These are phyloP conservation scores for Meda fulgida DNA, from an alignment of 2,797 vertebrate species.

Conservation along the genomic window DNA sequence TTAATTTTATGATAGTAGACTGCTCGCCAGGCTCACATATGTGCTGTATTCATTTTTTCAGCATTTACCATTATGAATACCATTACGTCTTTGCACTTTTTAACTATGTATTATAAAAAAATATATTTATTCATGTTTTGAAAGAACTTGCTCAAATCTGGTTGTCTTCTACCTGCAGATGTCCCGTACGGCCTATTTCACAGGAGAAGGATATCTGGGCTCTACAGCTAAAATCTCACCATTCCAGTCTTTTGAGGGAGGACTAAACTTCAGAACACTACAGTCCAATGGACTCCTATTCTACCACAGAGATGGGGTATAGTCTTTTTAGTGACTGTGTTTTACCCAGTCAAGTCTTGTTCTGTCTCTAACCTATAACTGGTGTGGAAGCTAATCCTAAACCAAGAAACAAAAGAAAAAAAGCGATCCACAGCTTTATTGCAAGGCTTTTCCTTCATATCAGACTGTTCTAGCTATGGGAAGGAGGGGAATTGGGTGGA, in stretches of 20 bases:
- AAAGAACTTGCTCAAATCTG: neutral
- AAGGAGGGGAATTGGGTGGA: neutral
- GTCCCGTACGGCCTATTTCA: conserved; percentile 93
- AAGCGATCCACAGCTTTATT: neutral
- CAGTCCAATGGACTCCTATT: conserved; percentile 89
- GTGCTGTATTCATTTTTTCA: neutral
- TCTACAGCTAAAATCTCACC: conserved; percentile 88
- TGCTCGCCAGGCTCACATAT: neutral
- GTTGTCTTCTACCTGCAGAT: conserved; percentile 77
- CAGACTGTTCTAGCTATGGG: neutral
- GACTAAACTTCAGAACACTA: conserved; percentile 90
- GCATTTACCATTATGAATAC: neutral
- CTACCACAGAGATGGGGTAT: conserved; percentile 87
- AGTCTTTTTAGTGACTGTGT: neutral
- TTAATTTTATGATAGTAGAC: neutral
- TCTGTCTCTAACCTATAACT: neutral
- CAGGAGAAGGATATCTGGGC: conserved; percentile 87
- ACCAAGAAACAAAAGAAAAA: neutral
- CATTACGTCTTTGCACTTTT: neutral
- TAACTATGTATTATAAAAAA: neutral
- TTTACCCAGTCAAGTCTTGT: neutral
- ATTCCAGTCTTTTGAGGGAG: conserved; percentile 90
- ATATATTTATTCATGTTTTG: neutral
- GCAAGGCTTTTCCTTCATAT: neutral
- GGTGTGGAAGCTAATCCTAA: neutral